Evolutionary conservation across 64 coral and sea anemone genomes (phyloP).

Genomic region (Trachythela sp.): DNA sequence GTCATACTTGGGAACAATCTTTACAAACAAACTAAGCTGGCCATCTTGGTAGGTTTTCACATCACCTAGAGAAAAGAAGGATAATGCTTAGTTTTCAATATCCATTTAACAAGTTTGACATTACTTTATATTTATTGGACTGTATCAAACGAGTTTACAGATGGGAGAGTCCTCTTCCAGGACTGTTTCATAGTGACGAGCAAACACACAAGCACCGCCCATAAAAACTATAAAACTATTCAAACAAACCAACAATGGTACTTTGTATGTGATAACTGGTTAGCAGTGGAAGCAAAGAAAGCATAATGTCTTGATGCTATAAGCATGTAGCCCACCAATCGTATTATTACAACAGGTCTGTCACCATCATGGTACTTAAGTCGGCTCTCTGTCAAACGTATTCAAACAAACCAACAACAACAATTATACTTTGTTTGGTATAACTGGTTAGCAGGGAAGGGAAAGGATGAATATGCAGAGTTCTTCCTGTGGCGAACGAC

Average conservation of each 20-base stretch:
- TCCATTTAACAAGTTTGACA: too few relatives aligned
- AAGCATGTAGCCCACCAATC: too few relatives aligned
- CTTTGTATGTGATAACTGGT: too few relatives aligned
- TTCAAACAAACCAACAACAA: constrained; percentile 51
- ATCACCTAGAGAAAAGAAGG: background rate
- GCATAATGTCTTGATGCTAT: too few relatives aligned
- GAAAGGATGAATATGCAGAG: constrained; percentile 68
- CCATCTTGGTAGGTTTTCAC: constrained; percentile 8
- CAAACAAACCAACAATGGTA: too few relatives aligned
- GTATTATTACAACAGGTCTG: background rate
- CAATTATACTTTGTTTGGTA: constrained; percentile 77
- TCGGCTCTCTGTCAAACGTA: constrained; percentile 59
- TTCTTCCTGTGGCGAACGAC: constrained; percentile 66
- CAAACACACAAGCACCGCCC: too few relatives aligned
- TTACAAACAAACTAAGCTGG: background rate
- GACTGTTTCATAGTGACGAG: too few relatives aligned
- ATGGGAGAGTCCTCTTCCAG: too few relatives aligned
- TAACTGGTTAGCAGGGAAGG: constrained; percentile 68
- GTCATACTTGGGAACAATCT: background rate
- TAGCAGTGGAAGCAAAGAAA: too few relatives aligned
- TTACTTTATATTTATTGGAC: too few relatives aligned
- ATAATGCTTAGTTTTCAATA: background rate
- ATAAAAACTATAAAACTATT: too few relatives aligned
- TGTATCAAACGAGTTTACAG: too few relatives aligned
- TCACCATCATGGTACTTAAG: constrained; percentile 22